These are phyloP conservation scores for Trichopoda pennipes DNA, from an alignment of 2,888 invertebrate species.

Conservation along the genomic window DNA sequence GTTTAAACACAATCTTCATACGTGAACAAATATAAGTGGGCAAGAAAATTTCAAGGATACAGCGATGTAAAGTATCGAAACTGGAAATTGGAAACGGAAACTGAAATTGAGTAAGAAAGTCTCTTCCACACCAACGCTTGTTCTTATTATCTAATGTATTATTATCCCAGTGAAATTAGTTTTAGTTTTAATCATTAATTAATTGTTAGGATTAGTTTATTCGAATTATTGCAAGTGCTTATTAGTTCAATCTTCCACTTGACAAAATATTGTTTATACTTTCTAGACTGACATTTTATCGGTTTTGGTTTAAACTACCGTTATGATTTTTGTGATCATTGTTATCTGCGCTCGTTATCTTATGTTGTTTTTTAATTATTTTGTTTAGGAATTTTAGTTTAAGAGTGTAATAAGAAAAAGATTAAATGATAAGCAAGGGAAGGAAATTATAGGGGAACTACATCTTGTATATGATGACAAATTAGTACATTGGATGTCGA, in stretches of 20 bases:
- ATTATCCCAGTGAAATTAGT: slow-evolving; percentile 58
- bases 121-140: neutral
- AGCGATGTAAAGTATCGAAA: slow-evolving; percentile 18
- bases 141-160: slow-evolving; percentile 44
- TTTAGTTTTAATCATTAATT: slow-evolving; percentile 22
- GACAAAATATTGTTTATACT: slow-evolving; percentile 28
- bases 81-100: no score
- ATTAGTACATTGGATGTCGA: neutral
- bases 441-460: neutral
- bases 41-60: neutral
- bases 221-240: slow-evolving; percentile 18
- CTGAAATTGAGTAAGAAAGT: slow-evolving; percentile 25
- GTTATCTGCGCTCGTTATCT: slow-evolving; percentile 64
- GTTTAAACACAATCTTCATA: neutral
- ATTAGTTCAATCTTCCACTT: slow-evolving; percentile 1
- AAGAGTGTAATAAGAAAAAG: slow-evolving; percentile 27
- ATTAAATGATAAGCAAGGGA: neutral
- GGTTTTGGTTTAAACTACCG: slow-evolving; percentile 43
- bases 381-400: slow-evolving; percentile 51
- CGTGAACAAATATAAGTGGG: neutral
- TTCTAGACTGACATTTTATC: slow-evolving; percentile 53
- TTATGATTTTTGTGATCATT: slow-evolving; percentile 64
- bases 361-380: slow-evolving; percentile 63
- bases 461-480: neutral
- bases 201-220: slow-evolving; percentile 12